Evolutionary conservation across 2,113 vertebrate genomes (phyloP).

Genomic region (Gymnorhina tibicen): DNA sequence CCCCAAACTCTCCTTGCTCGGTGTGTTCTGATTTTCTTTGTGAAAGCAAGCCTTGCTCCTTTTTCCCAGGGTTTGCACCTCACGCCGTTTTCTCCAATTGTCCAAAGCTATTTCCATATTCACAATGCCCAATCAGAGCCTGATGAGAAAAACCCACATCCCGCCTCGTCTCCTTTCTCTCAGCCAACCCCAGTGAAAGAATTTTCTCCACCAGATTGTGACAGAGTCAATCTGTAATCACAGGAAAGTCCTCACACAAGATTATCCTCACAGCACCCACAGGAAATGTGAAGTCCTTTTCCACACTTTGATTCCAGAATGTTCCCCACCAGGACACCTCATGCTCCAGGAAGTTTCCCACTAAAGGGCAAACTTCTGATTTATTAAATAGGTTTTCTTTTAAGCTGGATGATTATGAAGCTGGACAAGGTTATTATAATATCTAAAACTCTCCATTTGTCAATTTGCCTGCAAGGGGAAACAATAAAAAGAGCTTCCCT

Average conservation of each 20-base stretch:
- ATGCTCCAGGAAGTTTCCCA: background rate
- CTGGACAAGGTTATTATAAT: background rate
- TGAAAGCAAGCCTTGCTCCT: background rate
- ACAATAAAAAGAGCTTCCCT: background rate
- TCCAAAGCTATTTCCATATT: background rate
- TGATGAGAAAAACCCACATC: background rate
- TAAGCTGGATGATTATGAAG: background rate
- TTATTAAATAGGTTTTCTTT: background rate
- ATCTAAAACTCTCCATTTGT: background rate
- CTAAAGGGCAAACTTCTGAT: background rate
- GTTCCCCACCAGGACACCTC: background rate
- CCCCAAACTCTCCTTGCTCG: background rate
- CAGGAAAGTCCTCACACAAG: background rate
- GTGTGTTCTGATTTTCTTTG: background rate
- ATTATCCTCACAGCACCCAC: background rate
- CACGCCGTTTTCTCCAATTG: background rate
- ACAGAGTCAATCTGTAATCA: background rate
- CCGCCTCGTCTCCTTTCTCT: background rate
- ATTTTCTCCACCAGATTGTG: background rate
- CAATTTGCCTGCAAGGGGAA: background rate
- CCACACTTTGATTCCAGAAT: background rate
- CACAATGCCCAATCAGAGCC: background rate
- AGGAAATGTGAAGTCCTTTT: background rate
- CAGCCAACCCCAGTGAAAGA: background rate
- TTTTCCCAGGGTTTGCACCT: background rate